Base-by-base conservation (phyloP, 2,113 vertebrate genomes). In the Panthera leo region DNA sequence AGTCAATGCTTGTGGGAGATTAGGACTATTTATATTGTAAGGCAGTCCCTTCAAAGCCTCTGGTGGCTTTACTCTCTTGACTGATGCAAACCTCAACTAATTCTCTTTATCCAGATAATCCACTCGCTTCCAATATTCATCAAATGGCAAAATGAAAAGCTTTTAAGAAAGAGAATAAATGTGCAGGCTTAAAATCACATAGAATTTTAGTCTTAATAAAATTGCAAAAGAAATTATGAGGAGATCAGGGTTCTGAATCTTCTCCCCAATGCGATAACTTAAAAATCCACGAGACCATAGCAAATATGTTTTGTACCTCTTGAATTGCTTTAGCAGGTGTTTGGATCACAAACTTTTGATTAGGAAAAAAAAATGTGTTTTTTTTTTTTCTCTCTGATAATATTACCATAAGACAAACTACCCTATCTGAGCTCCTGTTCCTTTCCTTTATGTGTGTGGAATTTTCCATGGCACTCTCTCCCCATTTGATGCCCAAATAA, bases 111-210 rank as follows among this genome's bases (percentile, higher is more conserved):
- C 96, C 82, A 65, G 92, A 97, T 98, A 98, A 98, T 97, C 97
- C 97, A 96, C 97, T 97, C 0, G 1, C 89, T 97, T 95, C 96
- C 96, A 97, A 91, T 93, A 97, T 98, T 97, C 97, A 98, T 97
- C 97, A 97, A 96, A 98, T 68, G 75, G 95, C 85, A 96, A 97
- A 97, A 96, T 88, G 97, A 97, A 98, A 98, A 97, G 97, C 96
- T 97, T 97, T 97, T 96, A 97, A 97, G 96, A 96, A 96, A 97
- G 71, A 86, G 92, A 97, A 94, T 90, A 91, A 95, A 94, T 87
- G 96, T 45, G 53, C 31, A 94, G 97, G 85, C 94, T 97, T 98
- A 97, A 97, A 96, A 97, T 97, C 95, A 95, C 95, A 95, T 36
- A 61, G 94, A 89, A 84, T 97, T 97, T 97, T 91, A 70, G 82